These are phyloP conservation scores for Erethizon dorsatum DNA, from an alignment of 2,797 vertebrate species.

Conservation along the genomic window DNA sequence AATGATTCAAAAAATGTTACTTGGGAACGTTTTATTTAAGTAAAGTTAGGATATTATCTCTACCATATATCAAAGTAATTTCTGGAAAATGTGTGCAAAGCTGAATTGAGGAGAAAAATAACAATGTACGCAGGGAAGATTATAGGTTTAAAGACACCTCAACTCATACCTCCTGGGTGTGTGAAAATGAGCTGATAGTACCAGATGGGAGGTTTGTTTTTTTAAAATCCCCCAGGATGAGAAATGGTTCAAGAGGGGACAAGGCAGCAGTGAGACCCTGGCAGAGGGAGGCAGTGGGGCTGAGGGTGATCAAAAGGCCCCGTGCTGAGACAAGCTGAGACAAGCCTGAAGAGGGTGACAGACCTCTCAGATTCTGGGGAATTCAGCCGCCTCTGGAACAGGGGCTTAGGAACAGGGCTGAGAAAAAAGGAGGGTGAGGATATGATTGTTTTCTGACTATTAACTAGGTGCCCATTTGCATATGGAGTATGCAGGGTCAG, in stretches of 20 bases:
- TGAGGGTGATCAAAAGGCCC: background rate
- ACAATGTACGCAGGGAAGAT: background rate
- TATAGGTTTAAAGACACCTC: rapidly evolving
- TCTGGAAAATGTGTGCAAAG: background rate
- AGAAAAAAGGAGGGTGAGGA: background rate
- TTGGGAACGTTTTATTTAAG: background rate
- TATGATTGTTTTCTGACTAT: background rate
- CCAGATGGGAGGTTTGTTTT: background rate
- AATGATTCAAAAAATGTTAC: background rate
- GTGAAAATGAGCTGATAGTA: background rate
- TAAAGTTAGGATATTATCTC: background rate
- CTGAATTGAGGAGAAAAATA: background rate
- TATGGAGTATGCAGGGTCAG: rapidly evolving
- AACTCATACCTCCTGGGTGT: background rate
- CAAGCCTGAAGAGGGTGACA: background rate
- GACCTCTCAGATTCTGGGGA: no score
- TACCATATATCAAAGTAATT: background rate
- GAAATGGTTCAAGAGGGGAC: background rate
- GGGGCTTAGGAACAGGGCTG: no score
- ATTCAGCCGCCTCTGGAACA: background rate
- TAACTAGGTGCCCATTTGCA: no score
- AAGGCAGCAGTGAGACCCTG: background rate
- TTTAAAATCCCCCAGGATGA: background rate
- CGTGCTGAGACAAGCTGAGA: no score
- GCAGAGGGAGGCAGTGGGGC: background rate